These are phyloP conservation scores for Petrosia ficiformis DNA, from an alignment of 37 sponge, comb jelly and placozoan genomes.

Conservation along the genomic window DNA sequence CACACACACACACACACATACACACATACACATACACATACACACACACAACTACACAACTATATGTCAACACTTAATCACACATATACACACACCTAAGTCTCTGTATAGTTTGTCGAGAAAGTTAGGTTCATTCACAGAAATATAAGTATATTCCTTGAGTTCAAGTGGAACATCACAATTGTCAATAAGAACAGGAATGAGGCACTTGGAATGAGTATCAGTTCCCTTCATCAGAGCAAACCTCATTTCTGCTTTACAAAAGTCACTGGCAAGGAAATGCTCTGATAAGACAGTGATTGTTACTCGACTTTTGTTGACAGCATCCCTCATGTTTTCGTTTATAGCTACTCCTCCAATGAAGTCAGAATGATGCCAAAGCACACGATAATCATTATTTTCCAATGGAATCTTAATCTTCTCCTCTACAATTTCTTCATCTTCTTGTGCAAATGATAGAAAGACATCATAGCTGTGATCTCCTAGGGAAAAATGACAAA, in stretches of 20 bases:
- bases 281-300: constrained; percentile 14
- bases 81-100: background rate
- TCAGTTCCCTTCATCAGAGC: background rate
- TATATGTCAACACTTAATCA: constrained; percentile 21
- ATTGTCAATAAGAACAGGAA: background rate
- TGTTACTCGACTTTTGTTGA: constrained; percentile 5
- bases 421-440: constrained; percentile 11
- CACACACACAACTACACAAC: constrained; percentile 47
- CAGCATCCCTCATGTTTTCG: constrained; percentile 14
- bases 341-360: constrained; percentile 24
- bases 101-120: background rate
- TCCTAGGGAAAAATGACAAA: background rate
- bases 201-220: background rate
- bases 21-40: constrained; percentile 48
- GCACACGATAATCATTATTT: background rate
- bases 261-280: constrained; percentile 18
- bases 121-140: background rate
- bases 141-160: background rate
- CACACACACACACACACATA: constrained; percentile 52
- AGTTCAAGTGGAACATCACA: background rate
- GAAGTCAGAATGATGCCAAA: constrained; percentile 31
- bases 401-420: constrained; percentile 12
- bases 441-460: constrained; percentile 40
- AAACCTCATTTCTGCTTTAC: constrained; percentile 21
- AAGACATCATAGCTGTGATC: constrained; percentile 27